Evolutionary conservation across 1,140 invertebrate species (phyloP), one percentile per base, ranked within the genome.

Genomic region (Lucilia cuprina): DNA sequence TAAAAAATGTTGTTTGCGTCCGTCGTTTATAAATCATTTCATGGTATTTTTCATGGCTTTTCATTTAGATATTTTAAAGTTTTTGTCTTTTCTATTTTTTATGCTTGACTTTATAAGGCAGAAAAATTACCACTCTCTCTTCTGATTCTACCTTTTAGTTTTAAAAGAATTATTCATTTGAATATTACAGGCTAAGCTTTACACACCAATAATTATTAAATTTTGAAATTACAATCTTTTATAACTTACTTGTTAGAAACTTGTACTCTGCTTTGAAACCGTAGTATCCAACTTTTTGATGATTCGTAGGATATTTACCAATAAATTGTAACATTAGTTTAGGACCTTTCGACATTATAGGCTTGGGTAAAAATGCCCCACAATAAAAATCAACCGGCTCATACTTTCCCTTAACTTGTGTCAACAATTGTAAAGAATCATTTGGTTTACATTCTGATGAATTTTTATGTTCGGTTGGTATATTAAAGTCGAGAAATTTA

Each of bases 301-400:
- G 94, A 94, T 82, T 93, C 92, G 87, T 87, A 0, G 89, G 89
- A 86, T 88, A 87, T 30, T 94, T 91, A 41, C 96, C 96, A 25
- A 94, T 92, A 90, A 98, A 97, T 92, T 97, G 96, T 14, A 98
- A 91, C 86, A 95, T 94, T 86, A 98, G 92, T 85, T 94, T 93
- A 47, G 95, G 95, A 47, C 96, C 96, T 89, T 95, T 97, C 35
- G 97, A 98, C 97, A 98, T 98, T 74, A 98, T 92, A 60, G 96
- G 96, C 85, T 94, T 94, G 0, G 96, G 96, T 35, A 95, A 90
- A 85, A 94, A 94, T 7, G 93, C 93, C 0, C 96, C 97, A 89
- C 97, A 98, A 86, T 97, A 96, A 7, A 94, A 94, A 86, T 96
- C 96, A 84, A 97, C 94, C 0, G 87, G 88, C 82, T 90, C 87